Evolutionary conservation across 2,888 invertebrate species (phyloP), one percentile per base, ranked within the genome.

Genomic region (Agrochola lychnidis): DNA sequence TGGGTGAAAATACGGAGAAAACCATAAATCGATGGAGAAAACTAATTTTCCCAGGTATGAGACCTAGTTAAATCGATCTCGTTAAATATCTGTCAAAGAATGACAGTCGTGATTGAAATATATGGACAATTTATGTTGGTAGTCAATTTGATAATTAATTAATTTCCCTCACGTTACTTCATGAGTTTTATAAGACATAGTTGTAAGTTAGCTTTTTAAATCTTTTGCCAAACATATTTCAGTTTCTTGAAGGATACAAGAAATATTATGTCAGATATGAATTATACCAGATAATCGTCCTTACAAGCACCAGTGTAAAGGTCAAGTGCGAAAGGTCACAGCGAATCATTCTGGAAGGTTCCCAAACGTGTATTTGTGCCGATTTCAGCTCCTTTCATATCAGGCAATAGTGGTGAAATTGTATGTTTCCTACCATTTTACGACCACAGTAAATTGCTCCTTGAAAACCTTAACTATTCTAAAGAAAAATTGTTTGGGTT

Each of bases 321-420:
- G 69, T 79, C 76, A 76, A 62, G 51, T 48, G 14, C 53, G 48
- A 79, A 79, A 73, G 72, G 70, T 80, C 77, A 62, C 70, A 64
- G 19, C 45, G 64, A 76, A 84, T 81, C 72, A 71, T 57, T 25
- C 67, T 48, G 30, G 40, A 84, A 79, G 61, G 66, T 70, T 85
- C 85, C 85, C 85, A 77, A 79, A 83, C 53, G 85, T 75, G 69
- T 83, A 73, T 78, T 85, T 75, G 59, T 83, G 63, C 66, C 83
- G 73, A 83, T 74, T 83, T 68, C 80, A 76, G 73, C 68, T 73
- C 70, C 68, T 76, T 64, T 80, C 77, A 74, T 80, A 83, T 77
- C 80, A 67, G 68, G 61, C 75, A 74, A 84, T 78, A 76, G 73
- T 78, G 53, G 76, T 79, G 66, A 70, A 77, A 79, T 82, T 79